Evolutionary conservation across 2,888 invertebrate genomes (phyloP), one percentile per base, ranked within the genome.

Genomic region (Cistogaster globosa): DNA sequence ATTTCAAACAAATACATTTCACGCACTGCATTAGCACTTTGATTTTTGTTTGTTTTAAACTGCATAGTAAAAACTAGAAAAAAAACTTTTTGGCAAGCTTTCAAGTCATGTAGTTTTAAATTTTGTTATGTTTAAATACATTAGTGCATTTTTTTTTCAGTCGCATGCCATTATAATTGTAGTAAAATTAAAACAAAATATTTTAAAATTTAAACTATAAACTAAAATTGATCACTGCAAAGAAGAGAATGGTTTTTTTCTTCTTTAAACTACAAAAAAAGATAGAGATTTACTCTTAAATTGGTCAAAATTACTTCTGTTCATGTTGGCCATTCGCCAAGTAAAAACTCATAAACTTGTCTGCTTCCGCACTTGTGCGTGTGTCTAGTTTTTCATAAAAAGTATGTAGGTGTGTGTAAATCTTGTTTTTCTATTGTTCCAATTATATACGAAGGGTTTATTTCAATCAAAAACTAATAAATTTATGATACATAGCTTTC

Each of bases 91-190:
- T 84, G 84, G 84, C 84, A 83, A 38, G n/a, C 36, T 9, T 62
- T 76, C 79, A 84, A 79, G 57, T 72, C 68, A 68, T 57, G 62
- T 67, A 8, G 18, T n/a, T 51, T 60, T 51, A 18, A 45, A 57
- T 53, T 68, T 67, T 67, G 60, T 51, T 65, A 80, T 60, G 74
- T 65, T 74, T 45, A 42, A 74, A 65, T 72, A 71, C 55, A 71
- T 53, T n/a, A 80, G 16, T 67, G 71, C 72, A 76, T 32, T 79
- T 67, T 69, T 57, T 76, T 69, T 75, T 67, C 80, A 72, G 60
- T 65, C 80, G 80, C 80, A 80, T 80, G 84, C 75, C 80, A 80
- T 83, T 68, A 57, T 84, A 84, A 84, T 84, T 84, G 69, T 48
- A 45, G 76, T 65, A 76, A 72, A n/a, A n/a, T n/a, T n/a, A 72